Conservation (phyloP, 2,888 invertebrate genomes). For the Ligdia adustata region DNA sequence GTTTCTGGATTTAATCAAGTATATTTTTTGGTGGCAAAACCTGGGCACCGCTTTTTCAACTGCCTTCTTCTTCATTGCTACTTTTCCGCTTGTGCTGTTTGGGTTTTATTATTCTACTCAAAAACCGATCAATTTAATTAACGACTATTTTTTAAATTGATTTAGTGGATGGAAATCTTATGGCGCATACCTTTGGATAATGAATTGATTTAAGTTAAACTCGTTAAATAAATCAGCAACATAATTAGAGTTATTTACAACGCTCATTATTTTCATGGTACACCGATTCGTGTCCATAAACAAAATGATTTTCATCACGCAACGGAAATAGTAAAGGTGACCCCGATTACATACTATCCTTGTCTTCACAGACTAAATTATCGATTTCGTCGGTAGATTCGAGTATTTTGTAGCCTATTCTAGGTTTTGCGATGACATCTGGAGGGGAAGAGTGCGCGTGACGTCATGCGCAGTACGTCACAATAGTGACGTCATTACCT, state of each 20-base stretch:
- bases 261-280: conserved; percentile 6
- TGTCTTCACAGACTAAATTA: conserved; percentile 16
- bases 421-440: conserved; percentile 21
- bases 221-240: conserved; percentile 9
- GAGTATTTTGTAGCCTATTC: conserved; percentile 14
- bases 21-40: too few relatives aligned
- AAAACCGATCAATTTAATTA: too few relatives aligned
- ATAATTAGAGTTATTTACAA: conserved; percentile 12
- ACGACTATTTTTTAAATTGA: too few relatives aligned
- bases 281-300: conserved; percentile 2
- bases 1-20: too few relatives aligned
- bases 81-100: too few relatives aligned
- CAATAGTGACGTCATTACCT: conserved; percentile 48
- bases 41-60: too few relatives aligned
- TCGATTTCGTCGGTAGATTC: conserved; percentile 16
- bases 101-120: too few relatives aligned
- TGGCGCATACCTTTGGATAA: conserved; percentile 1
- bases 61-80: too few relatives aligned
- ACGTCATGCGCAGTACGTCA: conserved; percentile 64
- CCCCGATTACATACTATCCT: conserved; percentile 10
- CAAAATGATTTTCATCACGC: conserved; percentile 14
- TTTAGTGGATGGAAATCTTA: not conserved
- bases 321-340: conserved; percentile 21
- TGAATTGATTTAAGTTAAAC: conserved; percentile 9
- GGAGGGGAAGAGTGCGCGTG: conserved; percentile 37